Conservation (phyloP, 2,888 invertebrate genomes). For the Dexiosoma caninum region DNA sequence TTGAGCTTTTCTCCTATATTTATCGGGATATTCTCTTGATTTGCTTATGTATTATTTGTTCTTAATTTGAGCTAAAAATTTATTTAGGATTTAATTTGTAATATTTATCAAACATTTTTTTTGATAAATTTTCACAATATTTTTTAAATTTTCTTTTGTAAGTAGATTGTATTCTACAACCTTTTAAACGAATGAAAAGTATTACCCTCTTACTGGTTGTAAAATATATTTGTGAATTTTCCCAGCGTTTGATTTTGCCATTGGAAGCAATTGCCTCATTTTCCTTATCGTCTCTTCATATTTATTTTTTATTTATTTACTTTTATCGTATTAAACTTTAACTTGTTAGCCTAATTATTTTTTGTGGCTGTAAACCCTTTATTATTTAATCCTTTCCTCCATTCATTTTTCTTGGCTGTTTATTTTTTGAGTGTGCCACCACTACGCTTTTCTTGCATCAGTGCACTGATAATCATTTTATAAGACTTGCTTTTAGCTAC, state of each 20-base stretch:
- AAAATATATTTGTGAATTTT: constrained; percentile 45
- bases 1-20: too few species aligned
- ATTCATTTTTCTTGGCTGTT: background rate
- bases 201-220: too few species aligned
- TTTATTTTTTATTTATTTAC: background rate
- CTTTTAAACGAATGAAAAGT: too few species aligned
- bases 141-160: too few species aligned
- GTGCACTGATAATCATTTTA: constrained; percentile 42
- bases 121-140: too few species aligned
- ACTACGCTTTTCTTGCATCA: constrained; percentile 29
- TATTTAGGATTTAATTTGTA: too few species aligned
- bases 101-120: too few species aligned
- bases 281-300: background rate
- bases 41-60: too few species aligned
- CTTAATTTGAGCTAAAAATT: too few species aligned
- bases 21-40: too few species aligned
- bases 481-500: background rate
- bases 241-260: constrained; percentile 22
- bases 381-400: background rate
- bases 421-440: background rate
- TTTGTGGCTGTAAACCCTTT: background rate
- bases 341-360: background rate
- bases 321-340: background rate
- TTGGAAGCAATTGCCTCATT: background rate
- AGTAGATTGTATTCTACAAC: too few species aligned